phyloP scores from a whole-genome alignment of 1,140 invertebrate genomes.

The Venturia canescens region DNA sequence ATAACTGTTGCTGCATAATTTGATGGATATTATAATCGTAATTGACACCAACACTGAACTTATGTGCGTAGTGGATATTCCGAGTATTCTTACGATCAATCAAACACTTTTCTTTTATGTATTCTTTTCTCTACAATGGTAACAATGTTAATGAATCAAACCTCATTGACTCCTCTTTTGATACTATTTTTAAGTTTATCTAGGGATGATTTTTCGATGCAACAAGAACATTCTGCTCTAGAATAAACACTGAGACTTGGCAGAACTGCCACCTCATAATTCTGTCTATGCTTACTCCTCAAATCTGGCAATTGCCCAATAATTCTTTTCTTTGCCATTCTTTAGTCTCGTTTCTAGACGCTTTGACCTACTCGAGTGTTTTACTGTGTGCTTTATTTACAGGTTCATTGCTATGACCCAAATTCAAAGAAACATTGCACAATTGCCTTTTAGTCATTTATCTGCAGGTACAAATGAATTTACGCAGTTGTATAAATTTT shows the following conservation, averaged over 20 bases:
- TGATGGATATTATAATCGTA: neutral
- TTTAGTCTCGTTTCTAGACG: neutral
- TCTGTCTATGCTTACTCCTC: neutral
- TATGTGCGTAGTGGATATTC: neutral
- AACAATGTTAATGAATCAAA: neutral
- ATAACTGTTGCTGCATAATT: neutral
- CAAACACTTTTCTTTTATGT: neutral
- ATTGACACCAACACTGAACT: neutral
- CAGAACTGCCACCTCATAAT: neutral
- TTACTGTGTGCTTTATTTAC: neutral
- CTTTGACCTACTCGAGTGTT: neutral
- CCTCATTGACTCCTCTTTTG: neutral
- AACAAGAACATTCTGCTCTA: neutral
- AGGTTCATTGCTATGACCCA: slow-evolving; percentile 10
- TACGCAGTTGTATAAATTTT: no score
- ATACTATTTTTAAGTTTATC: slow-evolving; percentile 27
- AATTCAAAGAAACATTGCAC: neutral
- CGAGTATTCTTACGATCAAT: neutral
- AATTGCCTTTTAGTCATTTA: neutral
- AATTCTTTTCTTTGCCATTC: neutral
- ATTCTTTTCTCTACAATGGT: neutral
- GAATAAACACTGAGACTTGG: slow-evolving; percentile 8
- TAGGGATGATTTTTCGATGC: neutral
- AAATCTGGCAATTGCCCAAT: slow-evolving; percentile 31
- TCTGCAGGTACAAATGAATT: neutral